These are phyloP conservation scores for Anthopleura xanthogrammica DNA, from an alignment of 92 coral and sea anemone genomes.

Conservation along the genomic window DNA sequence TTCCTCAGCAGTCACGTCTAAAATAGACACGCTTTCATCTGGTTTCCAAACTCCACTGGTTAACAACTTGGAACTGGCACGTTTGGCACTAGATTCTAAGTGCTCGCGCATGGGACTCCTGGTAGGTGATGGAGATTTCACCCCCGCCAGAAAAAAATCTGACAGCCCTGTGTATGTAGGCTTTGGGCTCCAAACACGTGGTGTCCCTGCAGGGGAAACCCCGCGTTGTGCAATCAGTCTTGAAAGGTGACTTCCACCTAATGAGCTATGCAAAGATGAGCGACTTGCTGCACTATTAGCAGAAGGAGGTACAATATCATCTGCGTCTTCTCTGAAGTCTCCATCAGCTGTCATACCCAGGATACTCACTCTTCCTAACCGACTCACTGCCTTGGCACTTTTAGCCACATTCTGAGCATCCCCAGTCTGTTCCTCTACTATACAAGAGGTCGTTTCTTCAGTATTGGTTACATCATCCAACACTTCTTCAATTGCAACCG, in stretches of 20 bases:
- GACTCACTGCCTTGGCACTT: slow-evolving; percentile 28
- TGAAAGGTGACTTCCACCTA: neutral
- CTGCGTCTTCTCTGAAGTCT: slow-evolving; percentile 59
- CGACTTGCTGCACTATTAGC: neutral
- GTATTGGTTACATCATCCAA: slow-evolving; percentile 30
- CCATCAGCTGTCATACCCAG: slow-evolving; percentile 71
- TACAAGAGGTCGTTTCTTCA: slow-evolving; percentile 68
- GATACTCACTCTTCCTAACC: slow-evolving; percentile 73
- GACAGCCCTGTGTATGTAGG: slow-evolving; percentile 75
- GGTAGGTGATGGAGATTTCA: slow-evolving; percentile 39
- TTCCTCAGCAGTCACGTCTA: slow-evolving; percentile 30
- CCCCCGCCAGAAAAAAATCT: slow-evolving; percentile 85
- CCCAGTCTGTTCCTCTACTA: slow-evolving; percentile 57
- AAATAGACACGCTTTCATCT: slow-evolving; percentile 54
- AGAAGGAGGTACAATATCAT: slow-evolving; percentile 5
- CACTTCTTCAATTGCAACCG: slow-evolving; percentile 64
- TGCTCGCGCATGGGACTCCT: slow-evolving; percentile 5
- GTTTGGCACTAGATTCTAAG: slow-evolving; percentile 26
- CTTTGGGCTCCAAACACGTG: slow-evolving; percentile 85
- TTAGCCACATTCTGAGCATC: slow-evolving; percentile 1
- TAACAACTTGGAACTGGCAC: slow-evolving; percentile 46
- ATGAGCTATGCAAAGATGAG: slow-evolving; percentile 12
- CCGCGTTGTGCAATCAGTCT: slow-evolving; percentile 8
- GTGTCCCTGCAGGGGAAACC: slow-evolving; percentile 16
- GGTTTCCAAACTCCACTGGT: slow-evolving; percentile 81